Evolutionary conservation across 2,113 vertebrate genomes (phyloP).

Genomic region (Pampusana beccarii): DNA sequence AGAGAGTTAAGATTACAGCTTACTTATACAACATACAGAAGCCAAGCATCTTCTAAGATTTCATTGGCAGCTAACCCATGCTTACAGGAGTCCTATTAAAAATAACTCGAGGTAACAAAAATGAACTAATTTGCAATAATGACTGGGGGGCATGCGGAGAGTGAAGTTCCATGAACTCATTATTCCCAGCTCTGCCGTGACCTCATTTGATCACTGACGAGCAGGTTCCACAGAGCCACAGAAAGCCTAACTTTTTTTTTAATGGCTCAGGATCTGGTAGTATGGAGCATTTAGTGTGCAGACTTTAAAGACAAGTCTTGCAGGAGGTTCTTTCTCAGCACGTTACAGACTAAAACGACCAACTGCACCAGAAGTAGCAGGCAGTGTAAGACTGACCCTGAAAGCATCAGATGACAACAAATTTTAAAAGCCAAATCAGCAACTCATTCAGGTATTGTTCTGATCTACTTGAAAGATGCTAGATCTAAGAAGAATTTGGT

Average conservation of each 20-base stretch:
- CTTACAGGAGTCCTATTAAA: background rate
- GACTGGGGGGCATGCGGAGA: background rate
- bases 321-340: background rate
- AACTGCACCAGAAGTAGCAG: background rate
- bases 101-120: background rate
- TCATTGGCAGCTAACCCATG: background rate
- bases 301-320: background rate
- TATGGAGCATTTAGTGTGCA: background rate
- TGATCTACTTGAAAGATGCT: background rate
- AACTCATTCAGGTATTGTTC: background rate
- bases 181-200: background rate
- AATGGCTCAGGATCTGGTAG: background rate
- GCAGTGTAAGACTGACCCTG: background rate
- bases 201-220: background rate
- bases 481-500: background rate
- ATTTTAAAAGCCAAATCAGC: background rate
- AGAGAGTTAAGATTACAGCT: background rate
- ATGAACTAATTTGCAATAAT: background rate
- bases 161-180: background rate
- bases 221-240: background rate
- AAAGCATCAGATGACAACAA: background rate
- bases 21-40: rapidly evolving
- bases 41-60: background rate
- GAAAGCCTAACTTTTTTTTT: background rate
- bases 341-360: background rate